Percentiles rank a stretch among this genome's conserved stretches.
Evolutionary conservation across 2,113 vertebrate genomes (phyloP).

Genomic region (Orycteropus afer): DNA sequence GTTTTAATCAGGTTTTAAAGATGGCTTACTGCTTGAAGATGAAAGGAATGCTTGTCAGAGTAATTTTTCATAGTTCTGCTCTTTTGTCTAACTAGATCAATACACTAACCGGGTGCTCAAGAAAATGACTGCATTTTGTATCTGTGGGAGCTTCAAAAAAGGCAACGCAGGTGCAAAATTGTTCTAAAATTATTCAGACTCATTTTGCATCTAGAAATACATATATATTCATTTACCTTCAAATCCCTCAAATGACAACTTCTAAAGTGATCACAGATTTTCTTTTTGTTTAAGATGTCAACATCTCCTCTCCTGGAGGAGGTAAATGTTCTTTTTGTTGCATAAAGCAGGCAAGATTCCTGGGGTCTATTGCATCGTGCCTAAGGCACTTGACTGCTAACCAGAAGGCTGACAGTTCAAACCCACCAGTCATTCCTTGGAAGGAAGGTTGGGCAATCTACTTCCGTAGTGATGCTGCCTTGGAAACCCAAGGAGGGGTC

Average conservation of each 20-base stretch:
- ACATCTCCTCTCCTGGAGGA: neutral
- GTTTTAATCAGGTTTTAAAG: constrained; percentile 53
- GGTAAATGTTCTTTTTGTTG: constrained; percentile 39
- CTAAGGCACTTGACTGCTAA: too few relatives aligned
- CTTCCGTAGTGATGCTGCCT: too few relatives aligned
- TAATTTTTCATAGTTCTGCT: constrained; percentile 68
- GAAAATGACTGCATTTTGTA: constrained; percentile 61
- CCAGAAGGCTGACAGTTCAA: too few relatives aligned
- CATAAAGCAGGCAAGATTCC: neutral
- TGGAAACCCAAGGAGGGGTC: too few relatives aligned
- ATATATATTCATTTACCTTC: constrained; percentile 66
- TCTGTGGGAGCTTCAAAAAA: constrained; percentile 75
- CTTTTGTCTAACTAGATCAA: constrained; percentile 73
- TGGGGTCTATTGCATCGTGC: too few relatives aligned
- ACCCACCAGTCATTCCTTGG: too few relatives aligned
- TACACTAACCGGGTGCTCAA: constrained; percentile 36
- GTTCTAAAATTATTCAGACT: constrained; percentile 56
- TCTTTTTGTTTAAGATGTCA: constrained; percentile 5
- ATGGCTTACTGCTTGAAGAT: neutral
- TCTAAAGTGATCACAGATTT: constrained; percentile 48
- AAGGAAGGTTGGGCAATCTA: too few relatives aligned
- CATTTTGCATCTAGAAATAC: constrained; percentile 32
- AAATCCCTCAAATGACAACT: neutral
- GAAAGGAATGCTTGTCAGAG: constrained; percentile 49
- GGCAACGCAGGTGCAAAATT: constrained; percentile 11